A percentile compares a stretch with the other conserved stretches of the same genome.
Evolutionary conservation across 2,797 vertebrate species (phyloP).

Genomic region (Gallinago nigripennis): DNA sequence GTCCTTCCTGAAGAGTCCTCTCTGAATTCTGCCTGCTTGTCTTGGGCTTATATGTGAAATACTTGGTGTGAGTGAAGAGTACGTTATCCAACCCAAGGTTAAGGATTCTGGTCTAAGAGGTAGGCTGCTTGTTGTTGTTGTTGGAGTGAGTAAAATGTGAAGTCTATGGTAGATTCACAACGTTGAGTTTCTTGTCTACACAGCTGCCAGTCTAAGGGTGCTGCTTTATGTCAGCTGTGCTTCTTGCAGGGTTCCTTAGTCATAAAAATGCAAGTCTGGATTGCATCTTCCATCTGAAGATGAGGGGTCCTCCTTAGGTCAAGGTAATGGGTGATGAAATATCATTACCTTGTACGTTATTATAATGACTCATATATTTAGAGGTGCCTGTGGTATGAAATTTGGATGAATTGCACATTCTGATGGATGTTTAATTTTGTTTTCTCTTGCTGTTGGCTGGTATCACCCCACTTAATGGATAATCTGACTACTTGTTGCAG

Average conservation of each 20-base stretch:
- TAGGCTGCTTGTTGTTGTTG: background rate
- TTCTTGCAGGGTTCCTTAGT: background rate
- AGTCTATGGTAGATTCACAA: background rate
- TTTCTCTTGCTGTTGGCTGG: conserved; percentile 53
- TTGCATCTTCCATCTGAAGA: conserved; percentile 34
- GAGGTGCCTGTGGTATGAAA: conserved; percentile 46
- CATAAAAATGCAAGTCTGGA: conserved; percentile 38
- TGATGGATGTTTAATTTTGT: conserved; percentile 62
- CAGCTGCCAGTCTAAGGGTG: background rate
- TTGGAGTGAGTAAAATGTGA: background rate
- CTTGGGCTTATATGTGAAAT: background rate
- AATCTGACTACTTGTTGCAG: conserved; percentile 23
- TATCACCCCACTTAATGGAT: conserved; percentile 40
- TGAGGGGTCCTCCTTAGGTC: conserved; percentile 29
- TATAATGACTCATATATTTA: conserved; percentile 64
- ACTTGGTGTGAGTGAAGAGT: background rate
- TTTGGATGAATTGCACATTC: conserved; percentile 52
- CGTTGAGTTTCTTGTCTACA: background rate
- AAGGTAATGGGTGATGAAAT: conserved; percentile 62
- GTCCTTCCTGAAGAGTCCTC: background rate
- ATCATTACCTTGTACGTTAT: conserved; percentile 58
- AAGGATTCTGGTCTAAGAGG: background rate
- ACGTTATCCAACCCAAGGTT: rapidly evolving
- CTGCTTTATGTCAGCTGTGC: background rate
- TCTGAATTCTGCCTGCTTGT: background rate